Evolutionary conservation across 2,113 vertebrate genomes (phyloP).

Genomic region (Cavia aperea): DNA sequence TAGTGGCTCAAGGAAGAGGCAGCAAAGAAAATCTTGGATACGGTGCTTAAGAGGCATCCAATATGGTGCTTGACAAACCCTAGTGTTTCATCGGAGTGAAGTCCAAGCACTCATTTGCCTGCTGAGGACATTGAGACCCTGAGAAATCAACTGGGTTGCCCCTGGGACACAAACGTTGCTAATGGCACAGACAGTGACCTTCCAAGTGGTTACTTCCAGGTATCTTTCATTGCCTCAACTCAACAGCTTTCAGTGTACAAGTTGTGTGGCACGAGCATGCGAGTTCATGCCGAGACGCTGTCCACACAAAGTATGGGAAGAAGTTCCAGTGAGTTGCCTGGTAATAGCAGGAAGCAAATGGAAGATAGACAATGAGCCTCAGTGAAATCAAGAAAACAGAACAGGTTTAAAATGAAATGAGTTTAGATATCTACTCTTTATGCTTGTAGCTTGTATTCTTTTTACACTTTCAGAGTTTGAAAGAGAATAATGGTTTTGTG

Average conservation of each 20-base stretch:
- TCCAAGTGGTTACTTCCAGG: neutral
- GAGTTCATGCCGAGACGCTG: neutral
- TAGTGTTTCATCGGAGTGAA: neutral
- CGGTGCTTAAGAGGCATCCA: neutral
- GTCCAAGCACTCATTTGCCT: neutral
- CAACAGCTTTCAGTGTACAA: neutral
- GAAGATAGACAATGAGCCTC: neutral
- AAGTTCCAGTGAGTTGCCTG: neutral
- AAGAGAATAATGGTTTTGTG: slow-evolving; percentile 8
- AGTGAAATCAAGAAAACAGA: neutral
- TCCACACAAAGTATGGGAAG: neutral
- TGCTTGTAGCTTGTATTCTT: neutral
- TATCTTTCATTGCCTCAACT: neutral
- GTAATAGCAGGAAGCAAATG: neutral
- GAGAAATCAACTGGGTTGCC: neutral
- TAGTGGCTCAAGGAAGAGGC: neutral
- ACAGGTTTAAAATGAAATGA: neutral
- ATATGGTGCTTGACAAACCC: neutral
- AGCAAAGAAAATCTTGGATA: neutral
- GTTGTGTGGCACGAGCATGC: neutral
- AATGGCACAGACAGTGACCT: neutral
- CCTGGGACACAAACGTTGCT: neutral
- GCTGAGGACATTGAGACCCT: neutral
- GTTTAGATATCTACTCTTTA: neutral
- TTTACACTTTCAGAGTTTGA: neutral